Conservation (phyloP, 2,113 vertebrate genomes). For the Conger conger region DNA sequence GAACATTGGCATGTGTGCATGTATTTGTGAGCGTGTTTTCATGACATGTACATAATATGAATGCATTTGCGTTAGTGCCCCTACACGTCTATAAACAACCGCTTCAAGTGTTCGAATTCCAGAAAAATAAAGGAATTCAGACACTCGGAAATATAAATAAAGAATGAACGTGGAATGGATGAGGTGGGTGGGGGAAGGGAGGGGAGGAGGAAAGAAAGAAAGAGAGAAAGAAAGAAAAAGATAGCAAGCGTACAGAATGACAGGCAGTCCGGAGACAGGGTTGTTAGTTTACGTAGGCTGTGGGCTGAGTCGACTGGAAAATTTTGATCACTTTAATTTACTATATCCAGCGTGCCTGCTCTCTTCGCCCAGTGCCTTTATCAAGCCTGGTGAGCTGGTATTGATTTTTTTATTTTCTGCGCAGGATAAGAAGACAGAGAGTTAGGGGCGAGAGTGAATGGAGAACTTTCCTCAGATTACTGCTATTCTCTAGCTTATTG, state of each 20-base stretch:
- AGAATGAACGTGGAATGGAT: background rate
- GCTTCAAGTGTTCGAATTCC: background rate
- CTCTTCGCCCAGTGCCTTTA: constrained; percentile 86
- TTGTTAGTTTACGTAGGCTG: constrained; percentile 92
- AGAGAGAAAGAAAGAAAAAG: constrained; percentile 52
- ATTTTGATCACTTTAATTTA: constrained; percentile 99
- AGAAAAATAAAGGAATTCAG: constrained; percentile 32
- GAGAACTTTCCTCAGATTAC: constrained; percentile 98
- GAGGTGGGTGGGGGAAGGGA: constrained; percentile 39
- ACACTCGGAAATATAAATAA: constrained; percentile 41
- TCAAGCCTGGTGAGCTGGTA: constrained; percentile 92
- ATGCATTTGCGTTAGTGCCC: background rate
- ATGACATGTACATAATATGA: background rate
- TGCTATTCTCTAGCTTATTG: constrained; percentile 95
- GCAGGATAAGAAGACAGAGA: constrained; percentile 99
- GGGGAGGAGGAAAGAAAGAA: constrained; percentile 58
- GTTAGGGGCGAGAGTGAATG: constrained; percentile 93
- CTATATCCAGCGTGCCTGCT: constrained; percentile 88
- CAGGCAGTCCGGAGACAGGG: constrained; percentile 83
- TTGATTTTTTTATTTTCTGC: constrained; percentile 99
- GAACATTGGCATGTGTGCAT: background rate
- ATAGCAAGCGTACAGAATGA: constrained; percentile 77
- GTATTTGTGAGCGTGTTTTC: too few species aligned
- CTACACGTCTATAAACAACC: background rate
- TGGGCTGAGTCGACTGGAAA: constrained; percentile 92